These are phyloP conservation scores for Noctua fimbriata DNA, from an alignment of 2,888 invertebrate genomes.

Conservation along the genomic window DNA sequence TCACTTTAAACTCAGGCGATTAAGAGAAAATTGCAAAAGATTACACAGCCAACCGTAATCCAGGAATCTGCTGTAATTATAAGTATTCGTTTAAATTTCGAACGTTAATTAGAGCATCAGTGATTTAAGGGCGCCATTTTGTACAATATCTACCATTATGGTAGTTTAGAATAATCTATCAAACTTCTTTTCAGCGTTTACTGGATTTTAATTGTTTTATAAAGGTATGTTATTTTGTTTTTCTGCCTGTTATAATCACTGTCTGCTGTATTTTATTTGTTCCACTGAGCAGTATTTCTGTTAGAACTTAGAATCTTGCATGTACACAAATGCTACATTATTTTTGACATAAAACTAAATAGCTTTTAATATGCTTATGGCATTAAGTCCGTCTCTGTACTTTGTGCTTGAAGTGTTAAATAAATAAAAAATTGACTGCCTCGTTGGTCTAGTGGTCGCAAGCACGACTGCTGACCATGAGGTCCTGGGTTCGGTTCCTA, in stretches of 20 bases:
- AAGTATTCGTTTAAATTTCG: constrained; percentile 84
- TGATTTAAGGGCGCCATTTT: constrained; percentile 79
- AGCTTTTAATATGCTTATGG: no score
- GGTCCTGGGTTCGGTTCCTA: no score
- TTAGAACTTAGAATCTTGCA: background rate
- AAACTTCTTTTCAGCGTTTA: constrained; percentile 49
- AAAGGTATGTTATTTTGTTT: constrained; percentile 15
- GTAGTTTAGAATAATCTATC: constrained; percentile 59
- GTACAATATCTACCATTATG: constrained; percentile 63
- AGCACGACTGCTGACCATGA: no score
- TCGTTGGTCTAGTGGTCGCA: no score
- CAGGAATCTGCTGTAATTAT: constrained; percentile 85
- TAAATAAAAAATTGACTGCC: no score
- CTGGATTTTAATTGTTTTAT: constrained; percentile 46
- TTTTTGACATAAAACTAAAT: background rate
- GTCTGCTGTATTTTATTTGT: constrained; percentile 3
- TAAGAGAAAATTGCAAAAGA: constrained; percentile 89
- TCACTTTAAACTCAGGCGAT: constrained; percentile 80
- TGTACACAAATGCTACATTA: background rate
- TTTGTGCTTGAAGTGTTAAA: no score
- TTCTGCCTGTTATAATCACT: background rate
- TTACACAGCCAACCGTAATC: constrained; percentile 84
- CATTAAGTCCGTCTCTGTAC: no score
- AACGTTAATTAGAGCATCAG: constrained; percentile 81
- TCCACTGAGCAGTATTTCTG: background rate